Percentiles rank a stretch among this genome's conserved stretches.
phyloP scores from a whole-genome alignment of 2,113 vertebrate species.

The Galeopterus variegatus region DNA sequence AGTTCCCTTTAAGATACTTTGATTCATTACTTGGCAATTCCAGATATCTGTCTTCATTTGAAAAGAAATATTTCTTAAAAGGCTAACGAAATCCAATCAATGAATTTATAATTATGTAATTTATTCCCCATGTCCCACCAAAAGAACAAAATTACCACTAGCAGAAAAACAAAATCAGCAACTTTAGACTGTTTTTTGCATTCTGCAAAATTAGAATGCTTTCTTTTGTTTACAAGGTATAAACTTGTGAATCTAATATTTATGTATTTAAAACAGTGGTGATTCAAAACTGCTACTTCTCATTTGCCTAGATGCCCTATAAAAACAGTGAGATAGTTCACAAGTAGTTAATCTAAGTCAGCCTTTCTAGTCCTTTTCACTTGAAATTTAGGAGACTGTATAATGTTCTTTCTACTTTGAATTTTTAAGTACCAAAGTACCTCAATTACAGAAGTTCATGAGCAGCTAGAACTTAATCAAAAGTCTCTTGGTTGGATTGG shows the following conservation, averaged over 20 bases:
- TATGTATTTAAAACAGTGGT: conserved; percentile 57
- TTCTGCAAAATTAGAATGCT: conserved; percentile 49
- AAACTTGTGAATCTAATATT: conserved; percentile 55
- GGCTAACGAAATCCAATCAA: conserved; percentile 63
- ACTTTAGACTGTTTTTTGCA: background rate
- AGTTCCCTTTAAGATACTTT: conserved; percentile 30
- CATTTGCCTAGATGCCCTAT: conserved; percentile 31
- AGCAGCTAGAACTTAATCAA: conserved; percentile 76
- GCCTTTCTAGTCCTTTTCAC: conserved; percentile 31
- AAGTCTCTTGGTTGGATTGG: conserved; percentile 68
- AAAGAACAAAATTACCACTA: background rate
- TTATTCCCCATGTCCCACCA: background rate
- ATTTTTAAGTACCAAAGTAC: conserved; percentile 73
- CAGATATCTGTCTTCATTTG: conserved; percentile 39
- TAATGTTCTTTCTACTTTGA: conserved; percentile 61
- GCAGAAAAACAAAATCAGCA: conserved; percentile 33
- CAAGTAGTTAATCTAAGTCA: conserved; percentile 51
- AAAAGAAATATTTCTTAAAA: conserved; percentile 65
- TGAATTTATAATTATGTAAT: conserved; percentile 63
- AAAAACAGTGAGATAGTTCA: conserved; percentile 45
- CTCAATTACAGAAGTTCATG: conserved; percentile 76
- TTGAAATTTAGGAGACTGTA: conserved; percentile 73
- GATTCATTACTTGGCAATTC: conserved; percentile 39
- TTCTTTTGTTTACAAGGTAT: conserved; percentile 67
- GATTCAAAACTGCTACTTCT: conserved; percentile 47